Conservation (phyloP, 2,113 vertebrate species). For the Capreolus pygargus region DNA sequence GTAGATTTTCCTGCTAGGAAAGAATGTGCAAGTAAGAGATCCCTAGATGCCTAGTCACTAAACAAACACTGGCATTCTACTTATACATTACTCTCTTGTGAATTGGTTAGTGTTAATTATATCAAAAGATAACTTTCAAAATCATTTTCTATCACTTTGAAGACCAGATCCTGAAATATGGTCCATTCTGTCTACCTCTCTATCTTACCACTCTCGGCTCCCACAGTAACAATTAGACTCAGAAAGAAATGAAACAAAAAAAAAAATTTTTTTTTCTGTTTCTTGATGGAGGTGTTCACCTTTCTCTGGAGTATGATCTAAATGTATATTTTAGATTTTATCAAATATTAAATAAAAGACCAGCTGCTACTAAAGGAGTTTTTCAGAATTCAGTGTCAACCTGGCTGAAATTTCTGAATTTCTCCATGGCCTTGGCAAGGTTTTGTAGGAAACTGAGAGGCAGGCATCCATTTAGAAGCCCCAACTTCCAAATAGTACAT, state of each 20-base stretch:
- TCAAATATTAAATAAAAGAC: neutral
- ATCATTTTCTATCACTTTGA: neutral
- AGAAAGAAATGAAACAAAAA: neutral
- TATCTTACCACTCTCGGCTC: neutral
- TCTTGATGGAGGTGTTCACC: neutral
- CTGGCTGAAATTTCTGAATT: neutral
- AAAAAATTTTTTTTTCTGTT: neutral
- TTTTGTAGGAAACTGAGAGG: neutral
- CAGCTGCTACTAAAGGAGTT: neutral
- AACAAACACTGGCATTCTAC: neutral
- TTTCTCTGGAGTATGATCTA: neutral
- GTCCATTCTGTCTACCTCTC: neutral
- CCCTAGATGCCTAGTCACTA: neutral
- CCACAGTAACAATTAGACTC: neutral
- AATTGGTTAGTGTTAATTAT: neutral
- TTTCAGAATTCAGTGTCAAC: neutral
- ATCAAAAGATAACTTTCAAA: neutral
- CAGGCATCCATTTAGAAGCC: neutral
- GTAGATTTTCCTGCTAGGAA: neutral
- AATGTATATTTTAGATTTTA: neutral
- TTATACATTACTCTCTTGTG: neutral
- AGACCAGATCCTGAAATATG: neutral
- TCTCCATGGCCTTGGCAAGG: neutral
- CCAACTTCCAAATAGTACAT: neutral
- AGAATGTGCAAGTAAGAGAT: neutral